A percentile compares a stretch with the other conserved stretches of the same genome.
These are phyloP conservation scores for Archaeoteleia sp. DNA, from an alignment of 2,888 invertebrate species.

Conservation along the genomic window DNA sequence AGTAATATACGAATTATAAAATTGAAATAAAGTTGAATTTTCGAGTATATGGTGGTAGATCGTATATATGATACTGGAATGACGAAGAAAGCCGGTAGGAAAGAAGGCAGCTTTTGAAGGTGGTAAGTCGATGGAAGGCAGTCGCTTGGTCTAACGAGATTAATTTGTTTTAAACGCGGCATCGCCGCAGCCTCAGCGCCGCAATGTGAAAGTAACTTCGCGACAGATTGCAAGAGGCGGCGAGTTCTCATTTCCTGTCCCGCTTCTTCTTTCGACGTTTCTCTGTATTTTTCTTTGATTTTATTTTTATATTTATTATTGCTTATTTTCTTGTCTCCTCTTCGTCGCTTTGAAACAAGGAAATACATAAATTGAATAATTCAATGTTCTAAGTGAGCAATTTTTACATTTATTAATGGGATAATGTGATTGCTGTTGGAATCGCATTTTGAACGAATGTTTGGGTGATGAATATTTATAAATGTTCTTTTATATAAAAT, in stretches of 20 bases:
- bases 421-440: too few relatives aligned
- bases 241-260: conserved; percentile 57
- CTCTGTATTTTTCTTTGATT: conserved; percentile 30
- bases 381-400: conserved; percentile 9
- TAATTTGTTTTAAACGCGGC: conserved; percentile 71
- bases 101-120: conserved; percentile 10
- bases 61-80: not conserved
- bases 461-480: too few relatives aligned
- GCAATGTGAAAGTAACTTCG: conserved; percentile 66
- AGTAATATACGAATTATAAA: too few relatives aligned
- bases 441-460: too few relatives aligned
- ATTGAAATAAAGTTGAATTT: too few relatives aligned
- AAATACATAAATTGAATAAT: conserved; percentile 50
- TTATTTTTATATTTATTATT: conserved; percentile 49
- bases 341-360: conserved; percentile 34
- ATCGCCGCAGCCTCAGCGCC: conserved; percentile 63
- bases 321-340: conserved; percentile 50
- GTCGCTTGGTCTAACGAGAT: conserved; percentile 69
- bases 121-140: conserved; percentile 57
- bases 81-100: conserved; percentile 1
- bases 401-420: not conserved
- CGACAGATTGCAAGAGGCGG: conserved; percentile 64
- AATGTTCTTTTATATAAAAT: too few relatives aligned
- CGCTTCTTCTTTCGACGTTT: conserved; percentile 25
- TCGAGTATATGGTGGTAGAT: too few relatives aligned